phyloP scores from a whole-genome alignment of 2,113 vertebrate species.

The Hippocampus mohnikei region DNA sequence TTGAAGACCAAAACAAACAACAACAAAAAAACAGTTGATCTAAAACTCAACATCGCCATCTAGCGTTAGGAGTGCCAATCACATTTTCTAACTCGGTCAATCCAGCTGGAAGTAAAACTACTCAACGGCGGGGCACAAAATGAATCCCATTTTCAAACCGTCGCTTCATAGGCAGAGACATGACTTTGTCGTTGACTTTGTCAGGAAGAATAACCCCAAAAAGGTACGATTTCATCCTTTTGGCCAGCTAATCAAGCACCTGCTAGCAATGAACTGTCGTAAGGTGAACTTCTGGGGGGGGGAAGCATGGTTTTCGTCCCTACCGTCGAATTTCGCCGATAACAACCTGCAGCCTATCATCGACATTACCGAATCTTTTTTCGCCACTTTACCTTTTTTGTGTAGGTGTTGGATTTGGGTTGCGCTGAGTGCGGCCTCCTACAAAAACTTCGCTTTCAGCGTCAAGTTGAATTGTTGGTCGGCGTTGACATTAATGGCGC shows the following conservation, averaged over 20 bases:
- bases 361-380: too few species aligned
- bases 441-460: conserved; percentile 78
- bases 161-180: conserved; percentile 82
- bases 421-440: conserved; percentile 83
- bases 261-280: background rate
- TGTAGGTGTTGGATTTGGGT: conserved; percentile 88
- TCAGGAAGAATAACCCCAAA: conserved; percentile 73
- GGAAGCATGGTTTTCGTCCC: too few species aligned
- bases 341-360: background rate
- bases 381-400: background rate
- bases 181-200: conserved; percentile 82
- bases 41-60: background rate
- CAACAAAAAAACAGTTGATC: background rate
- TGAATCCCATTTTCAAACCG: conserved; percentile 74
- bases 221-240: conserved; percentile 69
- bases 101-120: background rate
- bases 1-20: background rate
- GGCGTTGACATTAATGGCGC: conserved; percentile 81
- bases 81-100: background rate
- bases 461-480: conserved; percentile 78
- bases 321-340: background rate
- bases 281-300: background rate
- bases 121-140: background rate
- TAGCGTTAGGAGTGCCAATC: background rate
- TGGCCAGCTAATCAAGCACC: background rate